Percentiles rank a stretch among this genome's conserved stretches.
These are phyloP conservation scores for Monochamus saltuarius DNA, from an alignment of 1,140 invertebrate species.

Conservation along the genomic window DNA sequence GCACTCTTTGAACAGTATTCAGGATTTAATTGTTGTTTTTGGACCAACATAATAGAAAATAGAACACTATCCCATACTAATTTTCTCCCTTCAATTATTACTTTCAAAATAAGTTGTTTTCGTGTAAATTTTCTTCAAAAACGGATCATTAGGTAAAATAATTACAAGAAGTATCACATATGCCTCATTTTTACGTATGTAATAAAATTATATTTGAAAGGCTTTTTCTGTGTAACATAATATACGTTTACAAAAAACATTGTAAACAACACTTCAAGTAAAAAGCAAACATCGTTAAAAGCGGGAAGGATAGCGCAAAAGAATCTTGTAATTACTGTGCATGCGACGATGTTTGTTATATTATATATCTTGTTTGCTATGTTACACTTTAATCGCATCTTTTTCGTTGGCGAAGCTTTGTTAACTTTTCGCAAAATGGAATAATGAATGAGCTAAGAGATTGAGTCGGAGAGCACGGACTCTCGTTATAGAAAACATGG, in stretches of 20 bases:
- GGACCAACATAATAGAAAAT: no score
- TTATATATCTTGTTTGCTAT: conserved; percentile 20
- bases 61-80: no score
- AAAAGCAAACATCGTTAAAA: conserved; percentile 3
- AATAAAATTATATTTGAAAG: not conserved
- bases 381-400: conserved; percentile 23
- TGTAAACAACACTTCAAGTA: not conserved
- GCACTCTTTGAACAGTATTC: no score
- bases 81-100: no score
- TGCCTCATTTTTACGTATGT: not conserved
- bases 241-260: conserved; percentile 1
- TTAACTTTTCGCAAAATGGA: conserved; percentile 19
- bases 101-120: no score
- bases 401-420: conserved; percentile 12
- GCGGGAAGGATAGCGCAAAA: not conserved
- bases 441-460: conserved; percentile 23
- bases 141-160: no score
- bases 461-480: not conserved
- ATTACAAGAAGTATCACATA: no score
- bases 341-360: conserved; percentile 1
- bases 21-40: no score
- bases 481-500: not conserved
- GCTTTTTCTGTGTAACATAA: not conserved
- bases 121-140: no score
- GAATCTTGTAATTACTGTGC: conserved; percentile 13